Conservation (phyloP, 2,888 invertebrate genomes). For the Rotaria socialis region DNA sequence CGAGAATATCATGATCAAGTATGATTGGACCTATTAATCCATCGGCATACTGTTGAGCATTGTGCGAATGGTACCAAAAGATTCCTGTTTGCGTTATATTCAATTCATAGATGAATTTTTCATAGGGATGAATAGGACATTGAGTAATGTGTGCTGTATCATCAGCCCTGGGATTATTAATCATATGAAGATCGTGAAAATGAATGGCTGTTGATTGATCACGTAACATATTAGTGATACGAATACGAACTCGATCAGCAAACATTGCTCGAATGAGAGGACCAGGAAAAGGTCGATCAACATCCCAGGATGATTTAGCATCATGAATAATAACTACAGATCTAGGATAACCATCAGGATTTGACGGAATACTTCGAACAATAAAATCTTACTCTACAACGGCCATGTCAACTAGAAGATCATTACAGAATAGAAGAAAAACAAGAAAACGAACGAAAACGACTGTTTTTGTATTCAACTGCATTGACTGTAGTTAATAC, state of each 20-base stretch:
- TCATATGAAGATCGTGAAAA: constrained; percentile 30
- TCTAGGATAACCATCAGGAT: constrained; percentile 26
- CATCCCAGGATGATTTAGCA: neutral
- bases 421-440: neutral
- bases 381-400: constrained; percentile 6
- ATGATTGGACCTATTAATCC: constrained; percentile 15
- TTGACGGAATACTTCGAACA: neutral
- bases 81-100: constrained; percentile 19
- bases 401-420: neutral
- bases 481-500: too few species aligned
- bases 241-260: constrained; percentile 12
- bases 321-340: neutral
- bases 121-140: neutral
- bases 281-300: neutral
- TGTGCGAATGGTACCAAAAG: constrained; percentile 24
- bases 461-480: neutral
- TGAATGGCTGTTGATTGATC: constrained; percentile 28
- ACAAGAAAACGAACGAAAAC: neutral
- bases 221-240: neutral
- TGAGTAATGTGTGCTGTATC: neutral
- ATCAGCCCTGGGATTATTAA: constrained; percentile 12
- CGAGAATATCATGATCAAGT: constrained; percentile 12
- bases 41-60: constrained; percentile 28
- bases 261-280: constrained; percentile 2
- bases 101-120: constrained; percentile 13